Base-by-base conservation (phyloP, 2,113 vertebrate species). In the Pseudolaguvia tuberculata region DNA sequence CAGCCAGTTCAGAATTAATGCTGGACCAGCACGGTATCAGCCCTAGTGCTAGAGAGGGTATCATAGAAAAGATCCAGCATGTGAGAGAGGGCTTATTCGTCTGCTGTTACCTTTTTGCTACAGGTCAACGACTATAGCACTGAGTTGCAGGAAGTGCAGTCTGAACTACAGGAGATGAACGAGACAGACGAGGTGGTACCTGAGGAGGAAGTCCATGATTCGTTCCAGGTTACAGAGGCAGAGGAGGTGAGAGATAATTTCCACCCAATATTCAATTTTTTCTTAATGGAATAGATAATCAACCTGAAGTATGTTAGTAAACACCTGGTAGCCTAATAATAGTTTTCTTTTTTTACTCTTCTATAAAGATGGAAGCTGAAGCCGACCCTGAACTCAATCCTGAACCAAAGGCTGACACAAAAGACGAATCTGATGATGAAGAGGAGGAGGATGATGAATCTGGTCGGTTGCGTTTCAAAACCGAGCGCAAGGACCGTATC, bases 401-500 rank as follows among this genome's bases (percentile, higher is more conserved):
- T 72, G 92, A 93, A 65, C 86, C 85, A 69, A 84, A 93, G 55
- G 89, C 94, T 47, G 91, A 94, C 72, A 83, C 91, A 12, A 96
- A 93, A 58, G 96, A 98, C 76, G 97, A 98, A 71, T 96, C 95
- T 0, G 95, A 98, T 0, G 92, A 93, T 45, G 92, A 93, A 27
- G 92, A 93, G 0, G 96, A 99, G 2, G 95, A 98, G 0, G 92
- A 95, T 0, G 94, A 95, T 83, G 94, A 93, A 55, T 96, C 94
- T 45, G 94, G 94, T 17, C 91, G 97, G 59, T 85, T 94, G 17
- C 93, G 97, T 20, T 99, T 99, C 84, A 98, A 96, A 88, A 97
- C 94, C 0, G 97, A 99, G 81, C 91, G 97, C 77, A 99, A 97
- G 80, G 95, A 98, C 79, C 91, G 91, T 61, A 93, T 91, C 0